phyloP scores from a whole-genome alignment of 2,113 vertebrate species.

The Cephalopterus ornatus region DNA sequence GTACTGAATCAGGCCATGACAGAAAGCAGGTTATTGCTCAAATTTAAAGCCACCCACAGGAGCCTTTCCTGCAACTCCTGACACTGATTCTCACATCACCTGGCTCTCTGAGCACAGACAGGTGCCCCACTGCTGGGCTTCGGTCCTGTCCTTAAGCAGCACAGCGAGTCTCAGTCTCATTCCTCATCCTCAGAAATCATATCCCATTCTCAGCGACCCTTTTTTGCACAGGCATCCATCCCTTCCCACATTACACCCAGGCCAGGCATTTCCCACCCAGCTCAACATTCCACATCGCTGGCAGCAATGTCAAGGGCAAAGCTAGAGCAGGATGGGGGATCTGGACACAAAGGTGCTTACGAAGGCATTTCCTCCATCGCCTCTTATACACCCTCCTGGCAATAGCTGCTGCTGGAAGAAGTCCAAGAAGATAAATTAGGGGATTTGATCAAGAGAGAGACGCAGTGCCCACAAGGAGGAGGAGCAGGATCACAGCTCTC shows the following conservation, averaged over 20 bases:
- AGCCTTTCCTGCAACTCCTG: not conserved
- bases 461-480: not conserved
- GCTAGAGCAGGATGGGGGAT: not conserved
- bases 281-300: not conserved
- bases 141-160: not conserved
- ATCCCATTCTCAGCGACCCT: not conserved
- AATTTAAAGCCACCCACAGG: not conserved
- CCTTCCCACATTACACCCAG: not conserved
- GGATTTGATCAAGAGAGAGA: not conserved
- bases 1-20: fast-evolving
- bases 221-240: not conserved
- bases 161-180: not conserved
- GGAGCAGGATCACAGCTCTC: not conserved
- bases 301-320: not conserved
- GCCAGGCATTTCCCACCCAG: slow-evolving; percentile 8
- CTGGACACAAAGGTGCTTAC: not conserved
- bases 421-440: not conserved
- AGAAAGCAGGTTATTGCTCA: not conserved
- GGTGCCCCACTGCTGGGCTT: not conserved
- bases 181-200: not conserved
- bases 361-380: not conserved
- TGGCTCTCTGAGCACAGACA: not conserved
- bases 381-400: not conserved
- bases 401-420: not conserved
- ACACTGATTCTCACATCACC: not conserved